phyloP scores from a whole-genome alignment of 2,113 vertebrate species.

The Phalacrocorax brasilianus region DNA sequence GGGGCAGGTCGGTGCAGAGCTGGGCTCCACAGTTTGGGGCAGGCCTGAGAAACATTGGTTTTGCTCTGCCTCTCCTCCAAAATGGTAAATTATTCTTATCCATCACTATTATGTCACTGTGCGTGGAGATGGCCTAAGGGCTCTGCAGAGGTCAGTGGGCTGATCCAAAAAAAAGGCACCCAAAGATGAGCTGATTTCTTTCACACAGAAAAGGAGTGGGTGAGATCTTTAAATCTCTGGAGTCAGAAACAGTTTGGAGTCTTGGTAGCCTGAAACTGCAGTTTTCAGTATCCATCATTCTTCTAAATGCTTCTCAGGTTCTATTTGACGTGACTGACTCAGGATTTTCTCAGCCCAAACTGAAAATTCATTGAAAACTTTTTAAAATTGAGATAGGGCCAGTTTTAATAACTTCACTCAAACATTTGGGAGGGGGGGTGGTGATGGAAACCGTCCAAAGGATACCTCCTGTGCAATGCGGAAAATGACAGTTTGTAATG shows the following conservation, averaged over 20 bases:
- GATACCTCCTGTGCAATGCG: neutral
- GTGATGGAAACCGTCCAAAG: neutral
- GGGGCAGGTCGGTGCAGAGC: conserved; percentile 15
- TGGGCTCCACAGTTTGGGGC: neutral
- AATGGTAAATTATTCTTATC: conserved; percentile 53
- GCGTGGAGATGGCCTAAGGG: neutral
- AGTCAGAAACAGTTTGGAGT: neutral
- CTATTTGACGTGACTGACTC: neutral
- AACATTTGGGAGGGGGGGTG: neutral
- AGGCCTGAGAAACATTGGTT: conserved; percentile 2
- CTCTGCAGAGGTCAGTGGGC: neutral
- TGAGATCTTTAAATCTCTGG: neutral
- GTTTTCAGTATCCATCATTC: neutral
- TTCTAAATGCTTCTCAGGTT: neutral
- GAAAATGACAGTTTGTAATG: neutral
- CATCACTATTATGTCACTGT: conserved; percentile 51
- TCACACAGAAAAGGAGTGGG: neutral
- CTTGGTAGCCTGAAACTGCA: neutral
- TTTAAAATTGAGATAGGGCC: neutral
- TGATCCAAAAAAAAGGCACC: neutral
- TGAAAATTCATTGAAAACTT: neutral
- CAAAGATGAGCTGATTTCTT: neutral
- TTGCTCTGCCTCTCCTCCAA: neutral
- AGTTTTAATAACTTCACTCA: neutral
- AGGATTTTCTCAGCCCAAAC: neutral